Evolutionary conservation across 2,113 vertebrate genomes (phyloP), one percentile per base, ranked within the genome.

Genomic region (Rhinichthys klamathensis): DNA sequence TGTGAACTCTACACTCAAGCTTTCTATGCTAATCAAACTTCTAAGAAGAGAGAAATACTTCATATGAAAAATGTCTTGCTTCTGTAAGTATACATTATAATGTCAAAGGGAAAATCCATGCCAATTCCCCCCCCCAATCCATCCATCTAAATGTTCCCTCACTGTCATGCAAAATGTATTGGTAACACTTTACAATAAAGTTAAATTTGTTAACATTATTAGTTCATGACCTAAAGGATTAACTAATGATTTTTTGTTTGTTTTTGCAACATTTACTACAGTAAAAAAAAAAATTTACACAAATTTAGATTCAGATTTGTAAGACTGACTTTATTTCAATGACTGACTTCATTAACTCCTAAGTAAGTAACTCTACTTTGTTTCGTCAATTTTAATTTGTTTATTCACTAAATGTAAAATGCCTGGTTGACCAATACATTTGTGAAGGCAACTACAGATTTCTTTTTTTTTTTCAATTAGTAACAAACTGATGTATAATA

Each of bases 11-110:
- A 51, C 25, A 35, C 82, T 54, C 4, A 27, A 74, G 67, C 70
- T 60, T 21, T 21, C 61, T 74, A 25, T 51, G 69, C 51, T 81
- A 63, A 81, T 61, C 69, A 81, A 63, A 61, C 56, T 81, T 81
- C 49, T 81, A 60, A 73, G 32, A 35, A 73, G 56, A 80, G 23
- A 23, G 25, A 70, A 80, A 85, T 46, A 46, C 49, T 77, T 69
- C 84, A 30, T 46, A 35, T 61, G 65, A 80, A 72, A 69, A 80
- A 72, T 70, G 54, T 21, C 38, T 18, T 7, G 15, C 73, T 56
- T 58, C 16, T 16, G 54, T 73, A 25, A 38, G 10, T 18, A 30
- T 51, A n/a, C 46, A 6, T 41, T 78, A 54, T 67, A 30, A 85
- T 21, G 54, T 44, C 35, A 79, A 41, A 61, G 23, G 35, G 35